These are phyloP conservation scores for Busseola fusca DNA, from an alignment of 2,888 invertebrate species.

Conservation along the genomic window DNA sequence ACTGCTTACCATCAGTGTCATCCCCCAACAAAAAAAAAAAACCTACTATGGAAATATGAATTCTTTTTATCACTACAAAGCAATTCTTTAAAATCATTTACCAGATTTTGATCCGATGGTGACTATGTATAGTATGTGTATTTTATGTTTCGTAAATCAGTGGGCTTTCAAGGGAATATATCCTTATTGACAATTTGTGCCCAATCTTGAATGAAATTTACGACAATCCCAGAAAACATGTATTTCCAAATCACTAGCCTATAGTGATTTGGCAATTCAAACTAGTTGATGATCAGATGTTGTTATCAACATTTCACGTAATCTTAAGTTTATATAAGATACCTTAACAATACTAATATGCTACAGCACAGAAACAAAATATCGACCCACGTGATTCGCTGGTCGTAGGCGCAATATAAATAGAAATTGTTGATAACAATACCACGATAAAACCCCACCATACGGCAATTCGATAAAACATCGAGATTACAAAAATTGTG, in stretches of 20 bases:
- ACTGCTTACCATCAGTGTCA: too few species aligned
- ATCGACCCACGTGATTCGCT: constrained; percentile 43
- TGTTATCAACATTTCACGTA: not conserved
- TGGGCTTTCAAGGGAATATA: too few species aligned
- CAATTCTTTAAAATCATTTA: not conserved
- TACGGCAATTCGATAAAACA: constrained; percentile 55
- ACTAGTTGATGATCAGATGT: not conserved
- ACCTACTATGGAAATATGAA: not conserved
- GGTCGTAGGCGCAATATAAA: constrained; percentile 58
- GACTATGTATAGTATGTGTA: not conserved
- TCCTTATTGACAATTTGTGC: not conserved
- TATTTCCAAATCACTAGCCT: not conserved
- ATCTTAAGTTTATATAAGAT: constrained; percentile 2
- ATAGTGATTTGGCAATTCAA: too few species aligned
- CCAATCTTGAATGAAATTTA: not conserved
- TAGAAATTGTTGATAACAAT: constrained; percentile 60
- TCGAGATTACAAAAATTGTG: constrained; percentile 58
- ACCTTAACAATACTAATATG: not conserved
- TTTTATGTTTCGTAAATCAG: not conserved
- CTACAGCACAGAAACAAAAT: constrained; percentile 30
- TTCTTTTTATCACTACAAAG: not conserved
- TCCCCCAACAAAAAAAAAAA: too few species aligned
- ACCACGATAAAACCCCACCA: constrained; percentile 51
- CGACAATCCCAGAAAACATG: not conserved
- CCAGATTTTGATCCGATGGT: not conserved